phyloP scores from a whole-genome alignment of 2,113 vertebrate genomes.

The Rissa tridactyla region DNA sequence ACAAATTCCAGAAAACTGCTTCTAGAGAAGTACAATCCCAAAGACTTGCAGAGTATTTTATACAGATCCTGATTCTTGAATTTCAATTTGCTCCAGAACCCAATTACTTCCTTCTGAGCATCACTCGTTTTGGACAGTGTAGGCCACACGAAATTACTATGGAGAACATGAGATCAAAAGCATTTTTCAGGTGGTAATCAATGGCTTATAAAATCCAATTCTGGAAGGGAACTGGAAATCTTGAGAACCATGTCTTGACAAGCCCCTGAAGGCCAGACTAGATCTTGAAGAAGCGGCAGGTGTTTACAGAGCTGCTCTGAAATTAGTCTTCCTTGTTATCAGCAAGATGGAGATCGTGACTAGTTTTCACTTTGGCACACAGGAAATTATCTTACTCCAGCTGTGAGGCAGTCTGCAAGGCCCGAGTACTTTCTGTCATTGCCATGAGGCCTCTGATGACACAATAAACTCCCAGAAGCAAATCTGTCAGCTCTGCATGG shows the following conservation, averaged over 20 bases:
- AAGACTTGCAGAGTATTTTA: background rate
- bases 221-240: background rate
- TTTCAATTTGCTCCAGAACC: background rate
- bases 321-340: conserved; percentile 39
- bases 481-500: background rate
- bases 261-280: background rate
- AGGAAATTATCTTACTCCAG: conserved; percentile 3
- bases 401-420: background rate
- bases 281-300: background rate
- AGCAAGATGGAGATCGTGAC: background rate
- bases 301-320: conserved; percentile 28
- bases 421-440: conserved; percentile 15
- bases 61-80: background rate
- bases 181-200: conserved; percentile 6
- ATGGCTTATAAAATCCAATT: conserved; percentile 35
- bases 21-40: conserved; percentile 1
- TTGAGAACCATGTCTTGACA: background rate
- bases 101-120: background rate
- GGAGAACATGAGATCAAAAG: background rate
- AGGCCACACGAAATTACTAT: background rate
- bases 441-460: background rate
- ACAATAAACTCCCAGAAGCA: conserved; percentile 19
- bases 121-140: background rate
- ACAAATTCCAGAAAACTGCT: background rate
- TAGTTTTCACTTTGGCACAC: conserved; percentile 48